These are phyloP conservation scores for Ruditapes philippinarum DNA, from an alignment of 1,140 invertebrate genomes.

Conservation along the genomic window DNA sequence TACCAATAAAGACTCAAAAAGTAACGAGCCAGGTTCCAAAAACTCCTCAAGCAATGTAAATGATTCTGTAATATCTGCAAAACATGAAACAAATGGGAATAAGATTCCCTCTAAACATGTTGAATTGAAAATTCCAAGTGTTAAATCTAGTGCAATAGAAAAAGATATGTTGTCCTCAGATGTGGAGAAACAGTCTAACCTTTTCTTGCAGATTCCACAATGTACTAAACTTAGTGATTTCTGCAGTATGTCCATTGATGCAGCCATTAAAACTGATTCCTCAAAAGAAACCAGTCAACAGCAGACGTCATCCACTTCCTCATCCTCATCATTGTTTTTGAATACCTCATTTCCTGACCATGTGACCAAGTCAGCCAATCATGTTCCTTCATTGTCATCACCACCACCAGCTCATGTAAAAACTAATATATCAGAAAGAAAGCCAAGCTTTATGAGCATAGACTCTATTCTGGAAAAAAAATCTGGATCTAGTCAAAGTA, in stretches of 20 bases:
- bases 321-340: conserved; percentile 58
- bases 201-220: conserved; percentile 74
- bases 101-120: conserved; percentile 51
- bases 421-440: conserved; percentile 64
- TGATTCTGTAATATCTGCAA: not conserved
- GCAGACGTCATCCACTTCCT: conserved; percentile 57
- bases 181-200: conserved; percentile 60
- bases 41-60: not conserved
- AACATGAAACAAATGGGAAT: not conserved
- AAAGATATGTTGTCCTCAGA: conserved; percentile 14
- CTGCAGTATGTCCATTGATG: conserved; percentile 58
- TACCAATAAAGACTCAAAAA: not conserved
- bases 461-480: conserved; percentile 83
- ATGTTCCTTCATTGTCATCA: conserved; percentile 33
- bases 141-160: conserved; percentile 67
- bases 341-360: conserved; percentile 65
- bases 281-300: not conserved
- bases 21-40: not conserved
- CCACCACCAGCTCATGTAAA: conserved; percentile 70
- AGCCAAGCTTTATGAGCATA: conserved; percentile 82
- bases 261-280: conserved; percentile 35
- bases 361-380: conserved; percentile 58
- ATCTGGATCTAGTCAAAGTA: conserved; percentile 59
- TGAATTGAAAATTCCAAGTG: conserved; percentile 55
- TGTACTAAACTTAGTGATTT: conserved; percentile 75